Evolutionary conservation across 2,797 vertebrate species (phyloP).

Genomic region (Poecilia picta): DNA sequence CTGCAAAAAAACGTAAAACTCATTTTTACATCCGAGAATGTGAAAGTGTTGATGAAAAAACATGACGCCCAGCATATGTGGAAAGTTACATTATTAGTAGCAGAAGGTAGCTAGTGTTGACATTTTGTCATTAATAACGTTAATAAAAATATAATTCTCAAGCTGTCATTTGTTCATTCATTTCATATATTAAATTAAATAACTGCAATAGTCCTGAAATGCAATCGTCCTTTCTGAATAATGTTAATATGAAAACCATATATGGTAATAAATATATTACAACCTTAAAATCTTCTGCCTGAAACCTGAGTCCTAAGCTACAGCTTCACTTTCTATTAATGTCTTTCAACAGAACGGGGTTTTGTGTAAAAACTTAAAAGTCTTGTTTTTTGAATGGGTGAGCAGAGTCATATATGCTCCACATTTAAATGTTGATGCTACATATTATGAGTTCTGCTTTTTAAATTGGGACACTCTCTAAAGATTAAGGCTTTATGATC

Average conservation of each 20-base stretch:
- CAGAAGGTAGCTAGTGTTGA: background rate
- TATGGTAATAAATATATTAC: background rate
- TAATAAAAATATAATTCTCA: background rate
- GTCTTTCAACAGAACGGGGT: background rate
- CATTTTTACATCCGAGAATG: slow-evolving; percentile 47
- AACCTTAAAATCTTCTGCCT: background rate
- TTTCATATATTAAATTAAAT: background rate
- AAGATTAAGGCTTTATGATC: background rate
- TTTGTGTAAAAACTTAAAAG: background rate
- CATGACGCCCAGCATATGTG: background rate
- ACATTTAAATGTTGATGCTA: background rate
- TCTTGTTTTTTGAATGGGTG: background rate
- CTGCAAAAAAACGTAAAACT: background rate
- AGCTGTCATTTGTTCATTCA: background rate
- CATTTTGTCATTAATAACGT: background rate
- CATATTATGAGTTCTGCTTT: background rate
- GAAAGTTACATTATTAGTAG: slow-evolving; percentile 13
- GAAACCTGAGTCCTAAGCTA: background rate
- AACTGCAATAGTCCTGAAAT: background rate
- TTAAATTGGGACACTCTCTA: background rate
- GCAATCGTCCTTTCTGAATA: background rate
- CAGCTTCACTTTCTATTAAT: background rate
- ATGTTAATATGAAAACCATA: background rate
- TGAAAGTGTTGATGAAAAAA: slow-evolving; percentile 34
- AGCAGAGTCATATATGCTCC: background rate